A percentile compares a stretch with the other conserved stretches of the same genome.
phyloP scores from a whole-genome alignment of 2,888 invertebrate species.

The Lycophotia porphyrea region DNA sequence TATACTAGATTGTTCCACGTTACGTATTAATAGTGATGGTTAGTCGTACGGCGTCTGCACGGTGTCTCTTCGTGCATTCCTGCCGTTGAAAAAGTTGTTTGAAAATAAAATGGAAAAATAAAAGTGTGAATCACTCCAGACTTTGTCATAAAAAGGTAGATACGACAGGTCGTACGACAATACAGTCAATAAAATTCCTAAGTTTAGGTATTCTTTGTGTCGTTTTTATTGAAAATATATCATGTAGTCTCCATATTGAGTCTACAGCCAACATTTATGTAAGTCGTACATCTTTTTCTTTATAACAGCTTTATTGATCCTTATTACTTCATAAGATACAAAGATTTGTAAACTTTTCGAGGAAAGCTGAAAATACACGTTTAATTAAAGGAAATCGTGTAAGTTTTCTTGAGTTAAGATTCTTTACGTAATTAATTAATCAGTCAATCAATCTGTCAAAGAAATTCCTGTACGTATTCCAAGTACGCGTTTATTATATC shows the following conservation, averaged over 20 bases:
- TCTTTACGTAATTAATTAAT: constrained; percentile 48
- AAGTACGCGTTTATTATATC: constrained; percentile 33
- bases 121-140: constrained; percentile 21
- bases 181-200: constrained; percentile 22
- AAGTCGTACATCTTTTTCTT: constrained; percentile 8
- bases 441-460: constrained; percentile 50
- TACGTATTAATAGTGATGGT: constrained; percentile 78
- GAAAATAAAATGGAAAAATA: constrained; percentile 30
- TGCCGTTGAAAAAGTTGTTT: constrained; percentile 33
- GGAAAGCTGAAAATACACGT: constrained; percentile 29
- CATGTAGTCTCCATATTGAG: constrained; percentile 4
- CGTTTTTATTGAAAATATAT: constrained; percentile 36
- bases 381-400: constrained; percentile 42
- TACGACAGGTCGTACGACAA: constrained; percentile 19
- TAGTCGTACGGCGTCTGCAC: background rate
- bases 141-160: constrained; percentile 39
- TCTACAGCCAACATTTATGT: constrained; percentile 20
- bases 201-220: constrained; percentile 29
- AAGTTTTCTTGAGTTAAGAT: constrained; percentile 40
- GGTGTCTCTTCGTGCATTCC: constrained; percentile 19
- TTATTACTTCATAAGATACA: constrained; percentile 20
- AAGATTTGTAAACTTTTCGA: constrained; percentile 42
- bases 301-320: constrained; percentile 41
- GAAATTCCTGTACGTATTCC: constrained; percentile 5
- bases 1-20: constrained; percentile 79